Conservation (phyloP, 2,888 invertebrate genomes). For the Cataglyphis albicans region DNA sequence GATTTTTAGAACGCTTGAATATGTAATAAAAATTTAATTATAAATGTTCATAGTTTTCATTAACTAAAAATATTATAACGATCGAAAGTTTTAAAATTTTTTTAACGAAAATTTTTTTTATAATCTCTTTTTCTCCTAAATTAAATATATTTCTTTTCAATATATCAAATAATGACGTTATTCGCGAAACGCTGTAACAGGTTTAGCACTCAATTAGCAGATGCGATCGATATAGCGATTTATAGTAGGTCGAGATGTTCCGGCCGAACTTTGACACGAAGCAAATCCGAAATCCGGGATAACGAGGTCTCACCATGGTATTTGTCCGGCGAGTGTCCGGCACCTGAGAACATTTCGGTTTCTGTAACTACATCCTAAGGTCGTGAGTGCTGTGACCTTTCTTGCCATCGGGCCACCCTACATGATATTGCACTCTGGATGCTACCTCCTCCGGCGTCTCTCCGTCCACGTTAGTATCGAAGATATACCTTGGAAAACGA, state of each 20-base stretch:
- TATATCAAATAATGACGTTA: neutral
- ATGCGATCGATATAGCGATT: conserved; percentile 33
- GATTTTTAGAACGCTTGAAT: neutral
- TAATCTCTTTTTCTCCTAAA: neutral
- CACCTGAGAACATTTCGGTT: conserved; percentile 62
- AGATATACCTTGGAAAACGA: conserved; percentile 41
- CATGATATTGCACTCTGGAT: conserved; percentile 55
- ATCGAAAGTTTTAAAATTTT: neutral
- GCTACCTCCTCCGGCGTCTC: conserved; percentile 30
- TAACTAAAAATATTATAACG: neutral
- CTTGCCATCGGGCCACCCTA: conserved; percentile 46
- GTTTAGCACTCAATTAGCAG: conserved; percentile 42
- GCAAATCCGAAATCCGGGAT: conserved; percentile 49
- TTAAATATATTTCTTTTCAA: neutral
- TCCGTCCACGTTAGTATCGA: conserved; percentile 13
- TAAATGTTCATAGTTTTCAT: neutral
- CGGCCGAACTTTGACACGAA: conserved; percentile 44
- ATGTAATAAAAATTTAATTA: neutral
- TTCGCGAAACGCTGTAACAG: neutral
- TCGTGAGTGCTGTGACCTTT: conserved; percentile 51
- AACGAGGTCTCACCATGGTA: conserved; percentile 51
- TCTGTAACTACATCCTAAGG: conserved; percentile 56
- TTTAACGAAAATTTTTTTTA: neutral
- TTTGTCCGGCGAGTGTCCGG: conserved; percentile 57
- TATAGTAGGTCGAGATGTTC: conserved; percentile 31